Percentiles rank a stretch among this genome's conserved stretches.
phyloP scores from a whole-genome alignment of 2,113 vertebrate genomes.

The Halichoeres trimaculatus region DNA sequence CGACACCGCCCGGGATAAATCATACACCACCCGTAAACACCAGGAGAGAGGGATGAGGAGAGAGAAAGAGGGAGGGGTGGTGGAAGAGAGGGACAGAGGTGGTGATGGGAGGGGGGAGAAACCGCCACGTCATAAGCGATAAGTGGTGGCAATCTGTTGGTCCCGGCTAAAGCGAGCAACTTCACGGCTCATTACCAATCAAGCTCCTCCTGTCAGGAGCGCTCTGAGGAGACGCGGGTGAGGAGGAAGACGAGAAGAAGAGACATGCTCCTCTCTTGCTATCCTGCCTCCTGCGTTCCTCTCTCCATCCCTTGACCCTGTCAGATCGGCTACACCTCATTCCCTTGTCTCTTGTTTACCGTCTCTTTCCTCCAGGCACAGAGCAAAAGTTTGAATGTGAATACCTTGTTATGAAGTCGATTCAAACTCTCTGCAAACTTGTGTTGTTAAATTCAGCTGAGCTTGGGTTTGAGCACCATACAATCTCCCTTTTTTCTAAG shows the following conservation, averaged over 20 bases:
- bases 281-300: slow-evolving; percentile 34
- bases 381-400: slow-evolving; percentile 44
- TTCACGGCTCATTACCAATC: slow-evolving; percentile 81
- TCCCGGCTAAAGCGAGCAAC: slow-evolving; percentile 68
- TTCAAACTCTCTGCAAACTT: slow-evolving; percentile 40
- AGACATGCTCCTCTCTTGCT: slow-evolving; percentile 36
- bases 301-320: slow-evolving; percentile 56
- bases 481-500: not conserved
- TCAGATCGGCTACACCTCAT: slow-evolving; percentile 67
- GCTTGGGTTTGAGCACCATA: slow-evolving; percentile 17
- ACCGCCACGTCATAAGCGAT: slow-evolving; percentile 71
- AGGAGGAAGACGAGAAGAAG: slow-evolving; percentile 56
- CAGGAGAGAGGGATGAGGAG: slow-evolving; percentile 34
- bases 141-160: slow-evolving; percentile 79
- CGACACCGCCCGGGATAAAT: slow-evolving; percentile 72
- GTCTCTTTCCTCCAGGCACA: slow-evolving; percentile 59
- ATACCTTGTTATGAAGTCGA: slow-evolving; percentile 41
- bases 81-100: slow-evolving; percentile 13
- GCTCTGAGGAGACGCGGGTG: slow-evolving; percentile 47
- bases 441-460: slow-evolving; percentile 26
- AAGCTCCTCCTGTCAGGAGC: slow-evolving; percentile 75
- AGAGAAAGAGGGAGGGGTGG: too few species aligned
- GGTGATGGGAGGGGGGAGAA: slow-evolving; percentile 22
- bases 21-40: slow-evolving; percentile 68
- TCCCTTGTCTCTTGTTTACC: slow-evolving; percentile 54